Percentiles rank a stretch among this genome's conserved stretches.
Conservation (phyloP, 2,888 invertebrate genomes). For the Bedellia somnulentella region DNA sequence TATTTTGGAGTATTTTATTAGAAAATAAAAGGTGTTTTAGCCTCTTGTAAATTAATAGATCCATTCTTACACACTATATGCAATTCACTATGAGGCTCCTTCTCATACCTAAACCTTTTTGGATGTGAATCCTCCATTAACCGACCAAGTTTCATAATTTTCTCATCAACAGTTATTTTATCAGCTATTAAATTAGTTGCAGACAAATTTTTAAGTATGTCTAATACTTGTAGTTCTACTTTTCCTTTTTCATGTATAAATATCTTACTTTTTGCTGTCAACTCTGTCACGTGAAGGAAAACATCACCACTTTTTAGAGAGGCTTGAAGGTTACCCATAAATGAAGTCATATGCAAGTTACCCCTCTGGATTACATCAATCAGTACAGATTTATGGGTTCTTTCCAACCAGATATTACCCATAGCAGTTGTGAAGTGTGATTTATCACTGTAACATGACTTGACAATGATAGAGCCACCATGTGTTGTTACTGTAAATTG, state of each 20-base stretch:
- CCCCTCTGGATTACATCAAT: constrained; percentile 52
- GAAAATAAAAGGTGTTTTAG: constrained; percentile 34
- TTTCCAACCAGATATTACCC: constrained; percentile 39
- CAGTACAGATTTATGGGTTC: constrained; percentile 36
- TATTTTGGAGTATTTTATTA: too few relatives aligned
- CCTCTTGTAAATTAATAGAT: constrained; percentile 46
- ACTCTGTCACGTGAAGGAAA: constrained; percentile 41
- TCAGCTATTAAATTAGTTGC: constrained; percentile 52
- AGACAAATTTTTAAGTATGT: constrained; percentile 41
- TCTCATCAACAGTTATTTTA: constrained; percentile 47
- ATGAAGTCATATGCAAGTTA: constrained; percentile 43
- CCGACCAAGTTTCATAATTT: constrained; percentile 41
- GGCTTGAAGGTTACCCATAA: constrained; percentile 43
- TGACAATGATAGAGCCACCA: constrained; percentile 39
- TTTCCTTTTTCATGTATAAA: constrained; percentile 55
- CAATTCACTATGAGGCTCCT: constrained; percentile 40
- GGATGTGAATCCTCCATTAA: constrained; percentile 52
- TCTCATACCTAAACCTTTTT: constrained; percentile 44
- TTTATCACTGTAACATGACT: constrained; percentile 49
- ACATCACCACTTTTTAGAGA: constrained; percentile 51
- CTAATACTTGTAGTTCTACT: constrained; percentile 41
- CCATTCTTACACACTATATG: constrained; percentile 57
- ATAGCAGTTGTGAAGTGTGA: constrained; percentile 49
- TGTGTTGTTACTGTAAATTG: constrained; percentile 37
- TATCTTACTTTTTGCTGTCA: constrained; percentile 47